These are phyloP conservation scores for Hydrophis major DNA, from an alignment of 2,797 vertebrate species.

Conservation along the genomic window DNA sequence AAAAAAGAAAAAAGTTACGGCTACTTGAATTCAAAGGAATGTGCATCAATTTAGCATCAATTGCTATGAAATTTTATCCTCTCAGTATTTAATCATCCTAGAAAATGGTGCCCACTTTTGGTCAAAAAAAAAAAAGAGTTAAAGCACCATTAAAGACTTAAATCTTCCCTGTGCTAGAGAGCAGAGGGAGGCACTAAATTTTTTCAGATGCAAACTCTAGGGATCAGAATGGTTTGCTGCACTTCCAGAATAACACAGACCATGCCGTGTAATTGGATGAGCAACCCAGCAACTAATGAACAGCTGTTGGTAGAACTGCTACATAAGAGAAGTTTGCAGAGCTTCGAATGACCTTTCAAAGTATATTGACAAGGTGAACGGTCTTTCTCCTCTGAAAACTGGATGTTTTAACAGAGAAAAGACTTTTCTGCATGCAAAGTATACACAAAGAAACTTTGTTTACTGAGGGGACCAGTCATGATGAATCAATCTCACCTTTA, in stretches of 20 bases:
- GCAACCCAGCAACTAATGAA: background rate
- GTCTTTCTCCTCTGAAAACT: background rate
- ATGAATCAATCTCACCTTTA: background rate
- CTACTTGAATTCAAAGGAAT: background rate
- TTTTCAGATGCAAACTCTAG: background rate
- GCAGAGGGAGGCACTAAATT: background rate
- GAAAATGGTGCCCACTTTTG: background rate
- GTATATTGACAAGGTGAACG: background rate
- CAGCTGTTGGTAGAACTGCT: background rate
- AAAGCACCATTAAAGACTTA: background rate
- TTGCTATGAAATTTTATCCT: background rate
- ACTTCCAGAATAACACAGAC: background rate
- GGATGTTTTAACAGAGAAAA: background rate
- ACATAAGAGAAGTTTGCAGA: background rate
- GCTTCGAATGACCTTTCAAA: background rate
- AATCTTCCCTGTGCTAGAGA: background rate
- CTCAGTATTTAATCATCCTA: background rate
- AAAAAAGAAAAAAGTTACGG: background rate
- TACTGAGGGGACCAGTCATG: background rate
- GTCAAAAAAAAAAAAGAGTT: background rate
- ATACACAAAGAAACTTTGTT: background rate
- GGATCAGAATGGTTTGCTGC: background rate
- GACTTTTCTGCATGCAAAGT: background rate
- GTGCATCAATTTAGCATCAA: background rate
- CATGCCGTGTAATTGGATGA: background rate